Percentiles rank a stretch among this genome's conserved stretches.
Evolutionary conservation across 2,797 vertebrate genomes (phyloP).

Genomic region (Gymnopithys bicolor): DNA sequence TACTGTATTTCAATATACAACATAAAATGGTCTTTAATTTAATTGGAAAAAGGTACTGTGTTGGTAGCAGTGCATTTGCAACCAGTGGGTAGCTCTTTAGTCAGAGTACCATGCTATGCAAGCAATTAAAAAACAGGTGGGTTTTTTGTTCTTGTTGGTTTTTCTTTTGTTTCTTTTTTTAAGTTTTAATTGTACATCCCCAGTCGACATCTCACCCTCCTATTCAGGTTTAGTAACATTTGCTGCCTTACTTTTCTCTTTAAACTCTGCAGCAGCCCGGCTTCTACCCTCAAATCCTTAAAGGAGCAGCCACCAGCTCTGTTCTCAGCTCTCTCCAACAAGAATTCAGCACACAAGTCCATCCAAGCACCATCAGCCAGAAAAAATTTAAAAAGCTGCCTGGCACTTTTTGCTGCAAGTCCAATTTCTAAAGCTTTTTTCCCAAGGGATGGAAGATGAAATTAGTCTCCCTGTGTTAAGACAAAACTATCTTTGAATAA

Average conservation of each 20-base stretch:
- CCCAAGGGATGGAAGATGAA: neutral
- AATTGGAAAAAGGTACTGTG: neutral
- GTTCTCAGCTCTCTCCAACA: neutral
- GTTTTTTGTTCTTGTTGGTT: too few species aligned
- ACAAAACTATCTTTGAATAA: conserved; percentile 33
- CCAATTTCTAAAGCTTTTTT: conserved; percentile 4
- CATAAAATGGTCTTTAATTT: neutral
- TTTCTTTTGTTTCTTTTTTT: neutral
- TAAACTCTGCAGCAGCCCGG: neutral
- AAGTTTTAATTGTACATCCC: neutral
- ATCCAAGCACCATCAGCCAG: neutral
- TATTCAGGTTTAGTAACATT: neutral
- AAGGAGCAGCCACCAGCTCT: neutral
- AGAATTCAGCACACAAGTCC: neutral
- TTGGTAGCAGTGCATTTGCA: neutral
- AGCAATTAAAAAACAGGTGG: neutral
- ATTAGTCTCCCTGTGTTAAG: neutral
- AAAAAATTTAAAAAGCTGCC: neutral
- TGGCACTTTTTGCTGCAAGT: neutral
- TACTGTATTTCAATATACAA: neutral
- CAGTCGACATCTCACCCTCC: neutral
- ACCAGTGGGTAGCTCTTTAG: neutral
- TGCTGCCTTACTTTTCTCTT: neutral
- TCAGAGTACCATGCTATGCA: neutral
- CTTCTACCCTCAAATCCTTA: neutral